Conservation (phyloP, 2,888 invertebrate genomes). For the Drosophila prostipennis region DNA sequence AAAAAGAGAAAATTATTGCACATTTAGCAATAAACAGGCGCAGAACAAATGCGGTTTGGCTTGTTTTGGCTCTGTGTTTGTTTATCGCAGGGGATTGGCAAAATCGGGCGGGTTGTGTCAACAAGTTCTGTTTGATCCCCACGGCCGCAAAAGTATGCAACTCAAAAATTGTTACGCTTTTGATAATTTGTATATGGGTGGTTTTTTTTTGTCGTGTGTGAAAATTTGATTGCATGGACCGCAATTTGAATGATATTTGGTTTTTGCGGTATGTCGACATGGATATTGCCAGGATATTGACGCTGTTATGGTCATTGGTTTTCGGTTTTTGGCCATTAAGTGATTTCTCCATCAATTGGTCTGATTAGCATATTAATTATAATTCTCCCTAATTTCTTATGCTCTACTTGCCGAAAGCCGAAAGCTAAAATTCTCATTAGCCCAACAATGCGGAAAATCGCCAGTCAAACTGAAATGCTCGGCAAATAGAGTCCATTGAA, state of each 20-base stretch:
- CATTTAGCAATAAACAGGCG: conserved; percentile 58
- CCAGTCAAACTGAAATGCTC: conserved; percentile 50
- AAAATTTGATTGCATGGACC: conserved; percentile 62
- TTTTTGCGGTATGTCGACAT: conserved; percentile 48
- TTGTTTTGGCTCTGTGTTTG: conserved; percentile 42
- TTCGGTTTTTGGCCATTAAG: conserved; percentile 24
- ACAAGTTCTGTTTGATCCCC: conserved; percentile 49
- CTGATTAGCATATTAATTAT: conserved; percentile 36
- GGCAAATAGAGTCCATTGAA: conserved; percentile 66
- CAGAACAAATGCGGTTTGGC: conserved; percentile 53
- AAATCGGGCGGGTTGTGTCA: conserved; percentile 41
- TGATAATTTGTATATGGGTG: conserved; percentile 25
- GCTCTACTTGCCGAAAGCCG: conserved; percentile 5
- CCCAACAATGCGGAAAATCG: conserved; percentile 58
- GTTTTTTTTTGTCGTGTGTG: conserved; percentile 24
- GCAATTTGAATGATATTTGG: conserved; percentile 73
- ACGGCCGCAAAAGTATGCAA: conserved; percentile 53
- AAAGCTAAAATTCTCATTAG: conserved; percentile 61
- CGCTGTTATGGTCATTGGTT: conserved; percentile 19
- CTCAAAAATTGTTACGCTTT: conserved; percentile 40
- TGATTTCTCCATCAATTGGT: conserved; percentile 20
- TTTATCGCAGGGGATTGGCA: conserved; percentile 6
- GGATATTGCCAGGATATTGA: conserved; percentile 19
- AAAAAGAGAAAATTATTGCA: conserved; percentile 53
- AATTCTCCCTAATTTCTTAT: not conserved